Evolutionary conservation across 2,797 vertebrate genomes (phyloP).

Genomic region (Enteromius afrohamiltoni): DNA sequence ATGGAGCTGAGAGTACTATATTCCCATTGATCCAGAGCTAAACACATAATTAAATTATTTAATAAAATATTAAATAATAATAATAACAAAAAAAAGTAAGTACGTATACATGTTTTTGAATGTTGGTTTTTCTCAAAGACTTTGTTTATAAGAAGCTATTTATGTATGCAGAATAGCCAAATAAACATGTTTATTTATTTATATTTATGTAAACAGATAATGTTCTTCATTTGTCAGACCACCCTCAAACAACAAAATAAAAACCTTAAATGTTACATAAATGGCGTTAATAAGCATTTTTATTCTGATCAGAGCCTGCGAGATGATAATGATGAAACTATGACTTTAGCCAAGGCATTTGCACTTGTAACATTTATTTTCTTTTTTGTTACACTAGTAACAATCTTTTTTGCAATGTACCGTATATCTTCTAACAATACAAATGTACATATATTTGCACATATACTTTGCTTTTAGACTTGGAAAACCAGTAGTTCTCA

Average conservation of each 20-base stretch:
- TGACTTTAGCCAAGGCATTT: neutral
- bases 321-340: neutral
- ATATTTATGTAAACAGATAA: conserved; percentile 30
- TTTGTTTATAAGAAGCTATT: conserved; percentile 1
- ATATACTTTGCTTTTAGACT: neutral
- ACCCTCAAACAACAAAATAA: conserved; percentile 23
- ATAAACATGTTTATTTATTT: conserved; percentile 30
- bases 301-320: conserved; percentile 46
- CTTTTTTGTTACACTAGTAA: too few species aligned
- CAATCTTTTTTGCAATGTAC: neutral
- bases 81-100: neutral
- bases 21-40: too few species aligned
- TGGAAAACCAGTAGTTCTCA: neutral
- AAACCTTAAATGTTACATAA: conserved; percentile 33
- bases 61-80: too few species aligned
- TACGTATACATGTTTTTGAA: neutral
- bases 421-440: neutral
- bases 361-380: neutral
- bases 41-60: too few species aligned
- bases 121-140: neutral
- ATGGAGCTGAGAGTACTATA: too few species aligned
- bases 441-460: neutral
- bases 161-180: neutral
- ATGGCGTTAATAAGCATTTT: conserved; percentile 47
- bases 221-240: conserved; percentile 21